A percentile compares a stretch with the other conserved stretches of the same genome.
These are phyloP conservation scores for Microtus montanus DNA, from an alignment of 2,113 vertebrate species.

Conservation along the genomic window DNA sequence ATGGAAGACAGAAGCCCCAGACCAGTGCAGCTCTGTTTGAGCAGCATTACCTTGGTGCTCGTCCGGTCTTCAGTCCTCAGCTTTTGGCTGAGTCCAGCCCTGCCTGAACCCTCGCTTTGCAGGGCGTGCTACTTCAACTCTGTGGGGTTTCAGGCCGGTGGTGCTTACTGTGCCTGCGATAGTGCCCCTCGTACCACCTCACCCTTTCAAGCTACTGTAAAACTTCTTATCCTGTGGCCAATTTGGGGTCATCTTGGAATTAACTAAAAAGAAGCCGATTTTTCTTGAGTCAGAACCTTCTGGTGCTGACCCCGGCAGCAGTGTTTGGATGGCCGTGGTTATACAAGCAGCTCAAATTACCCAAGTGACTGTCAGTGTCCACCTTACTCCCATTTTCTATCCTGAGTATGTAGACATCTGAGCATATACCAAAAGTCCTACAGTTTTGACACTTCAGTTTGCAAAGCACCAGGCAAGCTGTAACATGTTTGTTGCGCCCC, in stretches of 20 bases:
- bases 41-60: fast-evolving
- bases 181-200: too few species aligned
- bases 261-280: background rate
- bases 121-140: fast-evolving
- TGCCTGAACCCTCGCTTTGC: too few species aligned
- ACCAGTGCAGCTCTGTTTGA: background rate
- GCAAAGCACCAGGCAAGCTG: background rate
- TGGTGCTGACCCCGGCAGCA: background rate
- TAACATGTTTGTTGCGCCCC: background rate
- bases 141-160: fast-evolving
- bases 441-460: background rate
- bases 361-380: background rate
- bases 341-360: background rate
- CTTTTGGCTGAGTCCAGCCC: background rate
- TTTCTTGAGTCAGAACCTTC: fast-evolving
- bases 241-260: background rate
- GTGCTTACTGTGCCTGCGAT: background rate
- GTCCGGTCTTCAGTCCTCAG: background rate
- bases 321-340: background rate
- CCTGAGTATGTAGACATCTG: background rate
- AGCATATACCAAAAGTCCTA: background rate
- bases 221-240: background rate
- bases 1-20: background rate
- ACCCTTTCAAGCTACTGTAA: background rate
- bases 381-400: background rate